Percentiles rank a stretch among this genome's conserved stretches.
Conservation (phyloP, 2,113 vertebrate genomes). For the Chaetodon auriga region DNA sequence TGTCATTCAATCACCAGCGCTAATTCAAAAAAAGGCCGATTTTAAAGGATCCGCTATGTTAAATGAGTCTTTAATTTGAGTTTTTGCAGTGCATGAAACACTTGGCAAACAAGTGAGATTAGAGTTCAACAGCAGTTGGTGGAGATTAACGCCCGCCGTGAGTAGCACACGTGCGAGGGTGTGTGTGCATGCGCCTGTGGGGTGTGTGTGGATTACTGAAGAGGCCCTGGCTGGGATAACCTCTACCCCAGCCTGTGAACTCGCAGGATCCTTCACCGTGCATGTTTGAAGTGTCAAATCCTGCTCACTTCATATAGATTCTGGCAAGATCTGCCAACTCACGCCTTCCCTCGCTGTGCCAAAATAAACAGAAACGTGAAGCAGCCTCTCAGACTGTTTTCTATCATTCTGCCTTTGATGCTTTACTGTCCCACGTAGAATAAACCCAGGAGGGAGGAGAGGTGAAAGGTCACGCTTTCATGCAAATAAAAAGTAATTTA, state of each 20-base stretch:
- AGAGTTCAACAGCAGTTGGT: constrained; percentile 75
- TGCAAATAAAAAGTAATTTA: neutral
- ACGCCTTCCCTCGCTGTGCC: constrained; percentile 1
- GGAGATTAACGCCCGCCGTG: constrained; percentile 69
- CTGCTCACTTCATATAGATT: constrained; percentile 44
- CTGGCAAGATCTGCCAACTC: constrained; percentile 51
- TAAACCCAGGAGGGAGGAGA: neutral
- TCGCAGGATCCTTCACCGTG: constrained; percentile 53
- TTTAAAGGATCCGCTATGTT: neutral
- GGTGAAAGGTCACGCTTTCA: constrained; percentile 18
- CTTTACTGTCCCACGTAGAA: neutral
- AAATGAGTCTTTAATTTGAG: constrained; percentile 10
- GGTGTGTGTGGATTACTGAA: constrained; percentile 69
- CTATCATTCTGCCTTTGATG: neutral
- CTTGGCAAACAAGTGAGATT: constrained; percentile 66
- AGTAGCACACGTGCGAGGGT: constrained; percentile 39
- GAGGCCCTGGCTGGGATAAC: constrained; percentile 69
- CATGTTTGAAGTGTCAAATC: constrained; percentile 64
- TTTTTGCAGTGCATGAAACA: constrained; percentile 58
- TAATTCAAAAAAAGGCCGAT: neutral
- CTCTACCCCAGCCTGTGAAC: constrained; percentile 69
- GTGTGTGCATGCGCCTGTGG: constrained; percentile 30
- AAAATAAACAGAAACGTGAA: neutral
- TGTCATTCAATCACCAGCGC: neutral
- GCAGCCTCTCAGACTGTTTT: neutral